Percentiles rank a stretch among this genome's conserved stretches.
phyloP scores from a whole-genome alignment of 1,140 invertebrate species.

The Trichogramma pretiosum region DNA sequence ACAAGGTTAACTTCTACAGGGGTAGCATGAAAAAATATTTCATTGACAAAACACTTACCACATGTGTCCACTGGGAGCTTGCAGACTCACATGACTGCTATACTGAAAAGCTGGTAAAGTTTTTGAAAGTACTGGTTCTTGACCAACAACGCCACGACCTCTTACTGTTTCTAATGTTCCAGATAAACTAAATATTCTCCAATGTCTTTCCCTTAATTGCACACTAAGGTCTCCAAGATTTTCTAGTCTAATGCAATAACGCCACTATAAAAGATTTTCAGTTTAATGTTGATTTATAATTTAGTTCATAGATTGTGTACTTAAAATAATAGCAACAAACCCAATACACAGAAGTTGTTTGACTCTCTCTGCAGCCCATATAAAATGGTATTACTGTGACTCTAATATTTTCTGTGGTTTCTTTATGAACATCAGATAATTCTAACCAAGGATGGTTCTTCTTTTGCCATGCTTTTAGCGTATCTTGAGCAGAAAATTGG shows the following conservation, averaged over 20 bases:
- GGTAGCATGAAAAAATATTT: not conserved
- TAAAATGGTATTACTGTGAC: conserved; percentile 98
- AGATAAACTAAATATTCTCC: conserved; percentile 91
- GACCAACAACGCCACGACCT: conserved; percentile 87
- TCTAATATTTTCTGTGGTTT: conserved; percentile 90
- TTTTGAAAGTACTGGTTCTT: conserved; percentile 85
- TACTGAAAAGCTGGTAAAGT: conserved; percentile 92
- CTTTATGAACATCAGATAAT: conserved; percentile 93
- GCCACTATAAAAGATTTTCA: conserved; percentile 62
- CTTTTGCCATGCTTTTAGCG: conserved; percentile 88
- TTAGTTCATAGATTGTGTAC: too few species aligned
- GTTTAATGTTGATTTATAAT: too few species aligned
- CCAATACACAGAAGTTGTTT: conserved; percentile 86
- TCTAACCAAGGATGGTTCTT: conserved; percentile 96
- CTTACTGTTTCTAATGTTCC: conserved; percentile 91
- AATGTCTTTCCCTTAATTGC: conserved; percentile 88
- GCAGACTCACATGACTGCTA: conserved; percentile 90
- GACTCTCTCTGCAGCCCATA: conserved; percentile 85
- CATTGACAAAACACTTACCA: conserved; percentile 55
- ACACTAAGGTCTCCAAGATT: conserved; percentile 84
- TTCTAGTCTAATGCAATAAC: conserved; percentile 92
- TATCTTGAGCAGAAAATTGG: conserved; percentile 80
- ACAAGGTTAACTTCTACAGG: too few species aligned
- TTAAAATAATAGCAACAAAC: conserved; percentile 45
- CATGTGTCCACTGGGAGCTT: conserved; percentile 97